Base-by-base conservation (phyloP, 2,797 vertebrate genomes). In the Phrynocephalus forsythii region DNA sequence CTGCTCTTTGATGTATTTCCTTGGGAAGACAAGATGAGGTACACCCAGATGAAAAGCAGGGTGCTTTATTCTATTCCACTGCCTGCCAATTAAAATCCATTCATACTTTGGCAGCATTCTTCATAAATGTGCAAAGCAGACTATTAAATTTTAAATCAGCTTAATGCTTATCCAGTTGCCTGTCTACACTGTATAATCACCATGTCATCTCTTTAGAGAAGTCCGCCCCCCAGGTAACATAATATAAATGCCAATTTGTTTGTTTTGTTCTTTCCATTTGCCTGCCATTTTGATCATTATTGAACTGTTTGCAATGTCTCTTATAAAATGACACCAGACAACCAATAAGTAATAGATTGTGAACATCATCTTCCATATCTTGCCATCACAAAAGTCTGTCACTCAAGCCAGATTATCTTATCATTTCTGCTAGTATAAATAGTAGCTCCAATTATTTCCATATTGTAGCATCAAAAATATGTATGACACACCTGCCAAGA, bases 281-380 rank as follows among this genome's bases (percentile, higher is more conserved):
- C 44, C 84, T 86, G 56, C 85, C 77, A 84, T 86, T 89, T 89
- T 86, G 86, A 89, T 89, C 83, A 75, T 52, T 56, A 86, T 67
- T 60, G 81, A 83, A 72, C 72, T 73, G 69, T 83, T 73, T 52
- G 63, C 85, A n/a, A 30, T n/a, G 8, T 83, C 68, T 69, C 68
- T 79, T 83, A 30, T 67, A 26, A 86, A 86, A 83, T 56, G 72
- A 82, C 81, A 67, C 75, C 38, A 66, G 68, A 52, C 50, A 52
- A 38, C 52, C 81, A 48, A 68, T 68, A 79, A 67, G 38, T 60
- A 84, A 86, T 80, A 33, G 66, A 78, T 79, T 86, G 79, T 71
- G 67, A 86, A 72, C 83, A 81, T 72, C 73, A 83, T 82, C 69
- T 69, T 78, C 68, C 75, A 79, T 83, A 77, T 78, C 82, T 88